Base-by-base conservation (phyloP, 1,140 invertebrate species). In the Phenacoccus solenopsis region DNA sequence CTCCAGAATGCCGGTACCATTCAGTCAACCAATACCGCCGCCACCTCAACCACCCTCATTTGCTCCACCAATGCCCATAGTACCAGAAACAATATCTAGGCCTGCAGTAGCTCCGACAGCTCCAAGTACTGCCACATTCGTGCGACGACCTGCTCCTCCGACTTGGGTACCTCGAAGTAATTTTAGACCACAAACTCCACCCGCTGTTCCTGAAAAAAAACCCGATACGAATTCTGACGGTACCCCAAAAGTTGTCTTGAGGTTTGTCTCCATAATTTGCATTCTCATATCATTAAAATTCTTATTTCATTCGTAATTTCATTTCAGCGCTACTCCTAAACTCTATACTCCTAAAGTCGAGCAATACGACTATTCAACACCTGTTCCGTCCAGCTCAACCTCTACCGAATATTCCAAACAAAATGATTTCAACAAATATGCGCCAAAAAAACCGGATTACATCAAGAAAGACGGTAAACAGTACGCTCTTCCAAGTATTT, bases 1-100 rank as follows among this genome's bases (percentile, higher is more conserved):
- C 9, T 61, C 69, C 56, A 24, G 49, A 12, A 64, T 22, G 24
- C 85, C 3, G 80, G 83, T 21, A 82, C 87, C 0, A 78, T 87
- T 4, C 84, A 84, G 59, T 84, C 84, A 22, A 85, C 86, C 69
- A 12, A 25, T 70, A 24, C 69, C 69, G 1, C 68, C 68, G 10
- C 49, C 67, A n/a, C 64, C 70, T 57, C 70, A 28, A 70, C 69
- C 72, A 28, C 59, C 61, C 27, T 2, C 56, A 20, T 27, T 57
- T 10, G 57, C 20, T 13, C 28, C 68, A 4, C 67, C 30, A 27
- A 32, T 27, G 16, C 22, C 25, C 5, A 70, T 70, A 68, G 27
- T 13, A 13, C 38, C 38, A n/a, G 38, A 49, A 49, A 49, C 38
- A 13, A 32, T 32, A 7, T 7, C 5, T 49, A n/a, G 38, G 3